Evolutionary conservation across 2,113 vertebrate genomes (phyloP), one percentile per base, ranked within the genome.

Genomic region (Hydropotes inermis): DNA sequence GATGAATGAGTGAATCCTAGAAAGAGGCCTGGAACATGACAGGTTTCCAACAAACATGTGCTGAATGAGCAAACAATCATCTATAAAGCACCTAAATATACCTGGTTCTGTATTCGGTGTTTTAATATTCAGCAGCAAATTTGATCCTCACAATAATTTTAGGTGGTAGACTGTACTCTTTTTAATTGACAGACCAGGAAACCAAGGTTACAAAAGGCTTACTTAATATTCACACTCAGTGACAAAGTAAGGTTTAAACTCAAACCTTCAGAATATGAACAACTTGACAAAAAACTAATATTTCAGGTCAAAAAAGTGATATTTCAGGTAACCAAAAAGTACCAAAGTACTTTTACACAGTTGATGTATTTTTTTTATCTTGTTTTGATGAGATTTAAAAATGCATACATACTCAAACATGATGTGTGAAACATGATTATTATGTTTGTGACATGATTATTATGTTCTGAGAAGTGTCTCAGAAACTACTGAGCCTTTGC

Each of bases 381-480:
- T 70, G 92, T 50, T 91, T 55, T 55, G 64, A 58, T 43, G 15
- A 36, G n/a, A 88, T 86, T 98, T 94, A 54, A 82, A 88, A 94
- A 87, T 76, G 54, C 9, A 64, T 27, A 76, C 21, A 52, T 17
- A 57, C 47, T 33, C 70, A 84, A 61, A 45, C 47, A 36, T 19
- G 30, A 47, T n/a, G 30, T 28, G 16, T 33, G 45, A 36, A 64
- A 87, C 36, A 79, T 52, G 21, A 17, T 12, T 14, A 91, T 17
- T 43, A 13, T 57, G 2, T 87, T 45, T 94, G 36, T 82, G n/a
- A 50, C 4, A 50, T 45, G 45, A 52, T 52, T 67, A 16, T 52
- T 50, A 86, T 52, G 23, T 36, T 83, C 81, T 36, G 79, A 83
- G 79, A 39, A 36, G 52, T 82, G 58, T 76, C 50, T 87, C 15